Evolutionary conservation across 2,888 invertebrate species (phyloP), one percentile per base, ranked within the genome.

Genomic region (Andricus curvator): DNA sequence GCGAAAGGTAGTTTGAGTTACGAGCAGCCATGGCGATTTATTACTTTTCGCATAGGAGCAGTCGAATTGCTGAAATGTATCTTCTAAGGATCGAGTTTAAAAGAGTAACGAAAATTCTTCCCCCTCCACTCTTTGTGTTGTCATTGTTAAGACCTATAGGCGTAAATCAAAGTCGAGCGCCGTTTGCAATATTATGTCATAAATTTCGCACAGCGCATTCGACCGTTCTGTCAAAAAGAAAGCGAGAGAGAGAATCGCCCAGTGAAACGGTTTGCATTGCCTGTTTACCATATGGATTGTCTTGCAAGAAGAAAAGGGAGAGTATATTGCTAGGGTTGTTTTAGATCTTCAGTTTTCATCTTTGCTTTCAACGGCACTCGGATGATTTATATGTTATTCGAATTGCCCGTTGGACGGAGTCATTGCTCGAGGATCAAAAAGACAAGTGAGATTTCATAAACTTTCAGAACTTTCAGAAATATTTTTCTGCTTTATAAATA

Each of bases 91-190:
- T 44, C 44, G 4, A 44, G 15, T 44, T 44, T 15, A 15, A 44
- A 44, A 15, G 44, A 44, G 4, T 4, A 44, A 44, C 4, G 17
- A 48, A 48, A 48, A 17, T 17, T 17, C 2, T 48, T 48, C 17
- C 6, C 48, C 48, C 17, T 48, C 17, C 48, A 17, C 4, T 48
- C 17, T 48, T 48, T 48, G 17, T 48, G 17, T 17, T 48, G 17
- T 17, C 17, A 48, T 88, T 88, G 86, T 89, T 87, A 85, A 84
- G 83, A 84, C 84, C 83, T 76, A 84, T 86, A 88, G 85, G 86
- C 88, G 88, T 90, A 89, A 89, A 89, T 90, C 90, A 88, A 66
- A 67, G 74, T 80, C 78, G 78, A 83, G 81, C 83, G 80, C 81
- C 74, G 80, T 83, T 81, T 51, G 77, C 81, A 79, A 81, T 82